Evolutionary conservation across 2,888 invertebrate species (phyloP), one percentile per base, ranked within the genome.

Genomic region (Gisinianus flammeolus): DNA sequence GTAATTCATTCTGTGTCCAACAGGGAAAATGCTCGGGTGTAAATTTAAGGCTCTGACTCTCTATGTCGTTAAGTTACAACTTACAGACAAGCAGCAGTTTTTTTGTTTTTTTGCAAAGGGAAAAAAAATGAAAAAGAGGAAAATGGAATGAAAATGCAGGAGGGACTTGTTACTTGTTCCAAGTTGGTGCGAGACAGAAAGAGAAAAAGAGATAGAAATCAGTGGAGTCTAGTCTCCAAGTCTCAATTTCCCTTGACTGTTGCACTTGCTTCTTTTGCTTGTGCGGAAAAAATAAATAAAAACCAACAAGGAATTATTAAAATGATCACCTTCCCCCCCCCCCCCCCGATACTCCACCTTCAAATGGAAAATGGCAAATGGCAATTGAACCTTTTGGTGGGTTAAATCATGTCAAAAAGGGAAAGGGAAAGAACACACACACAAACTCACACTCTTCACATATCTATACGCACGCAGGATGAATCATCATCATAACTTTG

Each of bases 401-500:
- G n/a, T n/a, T n/a, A n/a, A n/a, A n/a, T n/a, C 30, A 62, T 62
- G 64, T 0, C 24, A 64, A 26, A 26, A 64, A 64, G 28, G 26
- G 58, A 5, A 58, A 19, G n/a, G 58, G n/a, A 24, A 58, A 58
- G 24, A 12, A 6, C 35, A 35, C 6, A 35, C 12, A 5, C 35
- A 35, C 35, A 35, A 8, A 8, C 6, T 5, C 35, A 12, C 6
- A 35, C 56, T 58, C 8, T 58, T 58, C 58, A 2, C 22, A 22
- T 58, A 10, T 24, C 22, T 58, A 31, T 31, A 26, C 26, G n/a
- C 5, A 6, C 35, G 58, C 24, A 31, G 28, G 72, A 56, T 72
- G 72, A 72, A 72, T 72, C 58, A 72, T 71, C 71, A 54, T 72
- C 72, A 72, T 72, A 72, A 72, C 72, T 72, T 72, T 58, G 72